Evolutionary conservation across 2,113 vertebrate species (phyloP).

Genomic region (Lampris incognitus): DNA sequence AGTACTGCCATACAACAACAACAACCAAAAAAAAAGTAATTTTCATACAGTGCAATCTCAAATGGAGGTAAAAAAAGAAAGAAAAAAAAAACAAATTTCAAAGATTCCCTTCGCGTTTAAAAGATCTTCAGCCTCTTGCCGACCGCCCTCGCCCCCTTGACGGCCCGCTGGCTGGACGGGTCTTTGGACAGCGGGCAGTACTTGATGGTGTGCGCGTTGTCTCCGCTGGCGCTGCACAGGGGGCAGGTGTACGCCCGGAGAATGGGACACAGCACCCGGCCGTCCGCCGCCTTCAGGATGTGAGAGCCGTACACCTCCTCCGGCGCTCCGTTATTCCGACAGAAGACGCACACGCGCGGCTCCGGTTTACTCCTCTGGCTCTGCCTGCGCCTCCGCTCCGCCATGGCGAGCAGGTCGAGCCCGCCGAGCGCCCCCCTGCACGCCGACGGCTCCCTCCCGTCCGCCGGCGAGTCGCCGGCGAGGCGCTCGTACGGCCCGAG

Average conservation of each 20-base stretch:
- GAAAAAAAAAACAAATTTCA: conserved; percentile 17
- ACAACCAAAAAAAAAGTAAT: conserved; percentile 2
- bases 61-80: neutral
- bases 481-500: conserved; percentile 79
- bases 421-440: conserved; percentile 73
- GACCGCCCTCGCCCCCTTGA: conserved; percentile 72
- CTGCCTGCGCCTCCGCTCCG: conserved; percentile 78
- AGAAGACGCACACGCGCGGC: conserved; percentile 87
- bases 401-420: conserved; percentile 76
- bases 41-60: conserved; percentile 50
- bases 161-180: conserved; percentile 74
- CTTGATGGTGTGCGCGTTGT: conserved; percentile 87
- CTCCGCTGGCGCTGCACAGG: conserved; percentile 86
- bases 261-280: conserved; percentile 84
- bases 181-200: conserved; percentile 86
- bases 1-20: conserved; percentile 4
- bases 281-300: conserved; percentile 85
- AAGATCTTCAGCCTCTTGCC: conserved; percentile 83
- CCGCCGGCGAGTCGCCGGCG: conserved; percentile 48
- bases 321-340: conserved; percentile 86
- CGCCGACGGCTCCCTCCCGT: conserved; percentile 64
- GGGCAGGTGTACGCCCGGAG: conserved; percentile 86
- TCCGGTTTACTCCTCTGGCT: conserved; percentile 78
- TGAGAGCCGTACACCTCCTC: conserved; percentile 87
- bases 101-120: conserved; percentile 28